These are phyloP conservation scores for Pheosia gnoma DNA, from an alignment of 2,888 invertebrate genomes.

Conservation along the genomic window DNA sequence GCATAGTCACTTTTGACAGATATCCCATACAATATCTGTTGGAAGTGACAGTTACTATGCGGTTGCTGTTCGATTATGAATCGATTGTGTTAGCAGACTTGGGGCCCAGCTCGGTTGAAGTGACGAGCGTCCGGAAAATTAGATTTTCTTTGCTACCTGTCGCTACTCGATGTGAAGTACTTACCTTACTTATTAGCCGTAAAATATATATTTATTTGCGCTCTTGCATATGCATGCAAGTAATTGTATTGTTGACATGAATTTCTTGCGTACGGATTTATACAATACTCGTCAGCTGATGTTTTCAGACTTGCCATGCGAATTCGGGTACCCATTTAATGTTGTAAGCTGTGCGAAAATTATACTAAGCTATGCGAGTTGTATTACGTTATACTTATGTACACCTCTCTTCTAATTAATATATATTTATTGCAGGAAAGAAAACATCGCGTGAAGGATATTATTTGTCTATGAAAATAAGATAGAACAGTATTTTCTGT, in stretches of 20 bases:
- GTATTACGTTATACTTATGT: constrained; percentile 19
- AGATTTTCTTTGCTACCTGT: too few relatives aligned
- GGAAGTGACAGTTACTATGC: too few relatives aligned
- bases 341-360: constrained; percentile 19
- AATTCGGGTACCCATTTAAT: constrained; percentile 37
- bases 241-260: not conserved
- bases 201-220: too few relatives aligned
- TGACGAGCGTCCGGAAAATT: too few relatives aligned
- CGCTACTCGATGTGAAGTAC: too few relatives aligned
- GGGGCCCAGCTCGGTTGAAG: too few relatives aligned
- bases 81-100: too few relatives aligned
- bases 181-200: not conserved
- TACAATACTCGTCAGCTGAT: too few relatives aligned
- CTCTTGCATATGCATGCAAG: too few relatives aligned
- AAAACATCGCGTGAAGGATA: constrained; percentile 50
- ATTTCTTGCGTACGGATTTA: not conserved
- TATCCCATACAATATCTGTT: too few relatives aligned
- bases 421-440: constrained; percentile 62
- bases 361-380: constrained; percentile 15
- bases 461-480: constrained; percentile 32
- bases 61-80: too few relatives aligned
- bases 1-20: too few relatives aligned
- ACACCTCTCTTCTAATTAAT: constrained; percentile 5
- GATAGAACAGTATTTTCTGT: constrained; percentile 33
- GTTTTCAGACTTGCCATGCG: constrained; percentile 21